These are phyloP conservation scores for Scaptomyza pallida DNA, from an alignment of 1,140 invertebrate genomes.

Conservation along the genomic window DNA sequence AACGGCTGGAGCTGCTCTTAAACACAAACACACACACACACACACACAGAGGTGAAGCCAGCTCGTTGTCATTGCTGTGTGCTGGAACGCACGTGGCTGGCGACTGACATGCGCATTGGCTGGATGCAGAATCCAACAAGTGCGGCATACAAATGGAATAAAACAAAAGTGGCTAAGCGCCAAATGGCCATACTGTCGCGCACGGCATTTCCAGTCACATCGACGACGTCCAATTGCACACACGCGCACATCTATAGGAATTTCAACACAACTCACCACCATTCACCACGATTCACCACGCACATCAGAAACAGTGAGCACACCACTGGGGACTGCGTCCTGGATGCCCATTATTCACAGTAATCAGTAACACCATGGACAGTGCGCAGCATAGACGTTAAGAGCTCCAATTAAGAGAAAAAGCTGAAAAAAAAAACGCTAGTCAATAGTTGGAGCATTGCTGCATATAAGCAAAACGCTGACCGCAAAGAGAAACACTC, in stretches of 20 bases:
- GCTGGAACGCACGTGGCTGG: conserved; percentile 48
- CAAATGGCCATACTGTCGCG: conserved; percentile 20
- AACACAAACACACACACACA: background rate
- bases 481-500: conserved; percentile 13
- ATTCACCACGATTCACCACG: conserved; percentile 18
- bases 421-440: background rate
- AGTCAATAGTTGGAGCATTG: conserved; percentile 1
- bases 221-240: conserved; percentile 6
- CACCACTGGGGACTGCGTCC: conserved; percentile 26
- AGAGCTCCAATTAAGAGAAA: background rate
- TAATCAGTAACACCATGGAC: conserved; percentile 66
- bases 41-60: background rate
- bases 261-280: conserved; percentile 18
- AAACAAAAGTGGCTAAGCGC: conserved; percentile 13
- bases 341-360: conserved; percentile 47
- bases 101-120: conserved; percentile 56
- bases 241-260: conserved; percentile 30
- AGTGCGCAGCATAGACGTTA: conserved; percentile 57
- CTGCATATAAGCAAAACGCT: conserved; percentile 25
- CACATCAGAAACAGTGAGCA: conserved; percentile 10
- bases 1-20: background rate
- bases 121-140: conserved; percentile 74
- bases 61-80: background rate
- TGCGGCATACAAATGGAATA: conserved; percentile 60
- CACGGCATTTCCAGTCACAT: conserved; percentile 25